Evolutionary conservation across 1,140 invertebrate genomes (phyloP), one percentile per base, ranked within the genome.

Genomic region (Drosophila nikananu): DNA sequence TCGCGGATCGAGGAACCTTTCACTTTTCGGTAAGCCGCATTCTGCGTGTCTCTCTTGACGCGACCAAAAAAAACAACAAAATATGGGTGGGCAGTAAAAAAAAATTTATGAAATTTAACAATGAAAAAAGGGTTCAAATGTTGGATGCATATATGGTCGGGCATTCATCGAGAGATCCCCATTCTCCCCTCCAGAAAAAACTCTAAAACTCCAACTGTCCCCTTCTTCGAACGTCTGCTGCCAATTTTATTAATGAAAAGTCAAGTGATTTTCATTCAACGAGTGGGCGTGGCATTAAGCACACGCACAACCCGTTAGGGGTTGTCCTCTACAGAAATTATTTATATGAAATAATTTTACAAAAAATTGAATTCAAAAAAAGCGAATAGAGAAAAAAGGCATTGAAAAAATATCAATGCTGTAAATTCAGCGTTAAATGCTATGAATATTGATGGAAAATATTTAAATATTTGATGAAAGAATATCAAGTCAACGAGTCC

Each of bases 231-330:
- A 0, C 23, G 66, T 77, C 77, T 84, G 77, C 84, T 89, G 64
- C 74, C 86, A 84, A 89, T 79, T 89, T 90, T 86, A 90, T 89
- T 89, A 89, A 89, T 89, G 84, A 89, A 89, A 89, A 89, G 81
- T 89, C 84, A 89, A 89, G 84, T 89, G 84, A 89, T 89, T 89
- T 90, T 80, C 70, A 61, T 54, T 70, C 73, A 62, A 42, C 54
- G 37, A 55, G 55, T 80, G 84, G 84, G 84, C 84, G 84, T 89
- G 84, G 84, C 84, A 74, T 23, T 39, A 37, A 35, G 25, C 73
- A 77, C 83, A 73, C 80, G 65, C 77, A 78, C 68, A 73, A 70
- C 72, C 68, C 60, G 58, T 71, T 84, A 72, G 51, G 84, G 84
- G 84, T 89, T 81, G 84, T 72, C 30, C 54, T 37, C 17, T 27